Evolutionary conservation across 2,797 vertebrate genomes (phyloP).

Genomic region (Sebastes goodei): DNA sequence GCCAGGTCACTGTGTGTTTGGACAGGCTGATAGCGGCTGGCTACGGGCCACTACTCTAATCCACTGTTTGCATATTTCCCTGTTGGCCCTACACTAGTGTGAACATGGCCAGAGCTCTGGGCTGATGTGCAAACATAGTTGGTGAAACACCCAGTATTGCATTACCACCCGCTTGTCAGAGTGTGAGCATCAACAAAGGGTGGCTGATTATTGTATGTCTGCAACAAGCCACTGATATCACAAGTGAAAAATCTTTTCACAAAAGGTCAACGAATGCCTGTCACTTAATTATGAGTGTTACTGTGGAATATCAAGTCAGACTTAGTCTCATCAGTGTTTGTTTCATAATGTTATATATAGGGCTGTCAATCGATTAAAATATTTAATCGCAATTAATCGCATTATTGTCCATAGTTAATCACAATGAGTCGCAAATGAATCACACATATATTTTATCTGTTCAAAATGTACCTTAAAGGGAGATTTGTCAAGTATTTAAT

Average conservation of each 20-base stretch:
- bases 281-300: background rate
- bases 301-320: background rate
- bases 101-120: conserved; percentile 50
- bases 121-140: conserved; percentile 66
- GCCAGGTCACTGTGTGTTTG: conserved; percentile 70
- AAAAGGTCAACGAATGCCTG: background rate
- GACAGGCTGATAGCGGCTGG: conserved; percentile 71
- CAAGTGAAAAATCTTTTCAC: background rate
- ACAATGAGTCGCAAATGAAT: too few species aligned
- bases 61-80: conserved; percentile 73
- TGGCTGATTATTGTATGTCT: background rate
- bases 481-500: too few species aligned
- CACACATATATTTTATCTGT: too few species aligned
- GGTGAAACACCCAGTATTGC: conserved; percentile 55
- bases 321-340: background rate
- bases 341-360: background rate
- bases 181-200: conserved; percentile 2
- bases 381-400: too few species aligned
- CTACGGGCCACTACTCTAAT: conserved; percentile 63
- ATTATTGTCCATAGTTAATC: too few species aligned
- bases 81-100: conserved; percentile 66
- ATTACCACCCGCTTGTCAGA: conserved; percentile 42
- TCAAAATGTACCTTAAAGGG: too few species aligned
- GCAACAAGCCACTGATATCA: background rate
- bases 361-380: background rate